Evolutionary conservation across 2,113 vertebrate species (phyloP).

Genomic region (Leptobrachium ailaonicum): DNA sequence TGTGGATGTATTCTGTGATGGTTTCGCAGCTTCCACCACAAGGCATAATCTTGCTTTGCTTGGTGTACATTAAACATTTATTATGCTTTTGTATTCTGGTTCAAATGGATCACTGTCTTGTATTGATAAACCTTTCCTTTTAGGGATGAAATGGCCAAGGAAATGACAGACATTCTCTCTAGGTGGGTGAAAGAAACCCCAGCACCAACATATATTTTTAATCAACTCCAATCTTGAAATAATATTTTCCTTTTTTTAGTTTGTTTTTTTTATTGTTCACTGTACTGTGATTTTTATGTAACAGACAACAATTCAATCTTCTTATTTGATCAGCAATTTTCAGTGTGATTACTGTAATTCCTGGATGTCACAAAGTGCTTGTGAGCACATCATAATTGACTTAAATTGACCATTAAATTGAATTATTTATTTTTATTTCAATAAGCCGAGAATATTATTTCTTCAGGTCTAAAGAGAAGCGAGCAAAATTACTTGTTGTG

Average conservation of each 20-base stretch:
- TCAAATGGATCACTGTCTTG: conserved; percentile 45
- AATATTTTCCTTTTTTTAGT: neutral
- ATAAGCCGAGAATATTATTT: neutral
- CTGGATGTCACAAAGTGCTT: neutral
- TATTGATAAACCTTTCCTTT: conserved; percentile 66
- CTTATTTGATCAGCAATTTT: neutral
- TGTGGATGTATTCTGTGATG: no score
- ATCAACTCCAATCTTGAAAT: neutral
- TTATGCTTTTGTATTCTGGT: conserved; percentile 13
- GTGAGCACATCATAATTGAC: neutral
- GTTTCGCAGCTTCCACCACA: no score
- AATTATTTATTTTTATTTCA: conserved; percentile 13
- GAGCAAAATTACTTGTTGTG: neutral
- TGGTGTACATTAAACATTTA: neutral
- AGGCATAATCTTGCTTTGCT: conserved; percentile 5
- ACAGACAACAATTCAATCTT: neutral
- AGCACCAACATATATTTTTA: conserved; percentile 2
- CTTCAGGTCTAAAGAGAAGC: neutral
- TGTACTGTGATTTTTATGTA: neutral
- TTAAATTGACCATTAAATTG: neutral
- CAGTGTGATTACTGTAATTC: neutral
- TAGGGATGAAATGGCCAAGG: conserved; percentile 96
- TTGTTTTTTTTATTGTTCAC: no score
- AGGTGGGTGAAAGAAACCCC: conserved; percentile 80
- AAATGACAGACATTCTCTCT: conserved; percentile 89